Evolutionary conservation across 2,888 invertebrate species (phyloP).

Genomic region (Trachelus iudaicus): DNA sequence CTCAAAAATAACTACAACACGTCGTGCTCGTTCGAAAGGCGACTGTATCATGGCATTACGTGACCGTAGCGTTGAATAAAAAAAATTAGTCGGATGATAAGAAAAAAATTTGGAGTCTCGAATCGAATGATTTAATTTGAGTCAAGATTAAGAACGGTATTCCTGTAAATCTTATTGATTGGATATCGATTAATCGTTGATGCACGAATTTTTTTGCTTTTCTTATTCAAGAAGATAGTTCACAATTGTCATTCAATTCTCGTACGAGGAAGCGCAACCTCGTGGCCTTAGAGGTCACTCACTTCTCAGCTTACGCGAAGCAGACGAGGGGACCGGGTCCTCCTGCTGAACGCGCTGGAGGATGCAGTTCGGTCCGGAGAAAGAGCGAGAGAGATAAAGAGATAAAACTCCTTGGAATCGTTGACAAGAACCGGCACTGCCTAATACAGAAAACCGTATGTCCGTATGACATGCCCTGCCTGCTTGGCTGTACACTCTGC

Average conservation of each 20-base stretch:
- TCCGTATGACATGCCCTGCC: constrained; percentile 29
- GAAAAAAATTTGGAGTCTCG: neutral
- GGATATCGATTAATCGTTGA: neutral
- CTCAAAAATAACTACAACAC: constrained; percentile 37
- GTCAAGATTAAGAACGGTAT: neutral
- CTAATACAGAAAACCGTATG: constrained; percentile 62
- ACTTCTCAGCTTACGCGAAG: constrained; percentile 39
- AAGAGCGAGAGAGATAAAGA: constrained; percentile 11
- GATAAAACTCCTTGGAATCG: constrained; percentile 28
- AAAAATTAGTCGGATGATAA: neutral
- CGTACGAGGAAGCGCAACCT: constrained; percentile 48
- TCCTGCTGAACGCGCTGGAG: neutral
- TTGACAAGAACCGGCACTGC: constrained; percentile 54
- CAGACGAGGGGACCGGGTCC: neutral
- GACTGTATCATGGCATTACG: neutral
- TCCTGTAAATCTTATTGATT: neutral
- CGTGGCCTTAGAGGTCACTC: constrained; percentile 53
- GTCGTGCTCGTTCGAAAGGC: neutral
- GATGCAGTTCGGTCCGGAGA: neutral
- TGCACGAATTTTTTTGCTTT: neutral
- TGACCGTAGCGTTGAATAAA: neutral
- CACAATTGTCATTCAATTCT: constrained; percentile 43
- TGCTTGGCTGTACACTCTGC: constrained; percentile 6
- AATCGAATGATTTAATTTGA: neutral
- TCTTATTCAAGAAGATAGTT: neutral